phyloP scores from a whole-genome alignment of 2,113 vertebrate genomes.

The Deroptyus accipitrinus region DNA sequence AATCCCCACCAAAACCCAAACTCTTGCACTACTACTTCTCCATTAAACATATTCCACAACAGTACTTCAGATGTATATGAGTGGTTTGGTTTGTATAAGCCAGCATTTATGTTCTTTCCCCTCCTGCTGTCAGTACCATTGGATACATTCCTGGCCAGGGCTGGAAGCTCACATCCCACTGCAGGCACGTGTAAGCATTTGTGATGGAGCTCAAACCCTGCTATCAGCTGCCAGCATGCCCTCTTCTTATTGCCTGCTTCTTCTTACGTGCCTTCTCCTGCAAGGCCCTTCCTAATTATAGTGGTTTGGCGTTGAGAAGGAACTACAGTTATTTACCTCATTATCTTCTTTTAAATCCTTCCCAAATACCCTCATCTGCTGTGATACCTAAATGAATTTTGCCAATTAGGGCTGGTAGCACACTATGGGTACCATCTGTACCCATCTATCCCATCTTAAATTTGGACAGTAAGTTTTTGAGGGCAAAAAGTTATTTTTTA shows the following conservation, averaged over 20 bases:
- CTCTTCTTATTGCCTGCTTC: neutral
- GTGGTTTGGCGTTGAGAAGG: neutral
- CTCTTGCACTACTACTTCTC: neutral
- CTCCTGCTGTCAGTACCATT: neutral
- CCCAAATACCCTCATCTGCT: neutral
- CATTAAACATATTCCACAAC: neutral
- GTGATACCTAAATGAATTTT: neutral
- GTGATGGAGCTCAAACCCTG: neutral
- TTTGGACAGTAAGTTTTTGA: neutral
- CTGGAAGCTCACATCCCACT: neutral
- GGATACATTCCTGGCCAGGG: neutral
- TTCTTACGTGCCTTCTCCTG: neutral
- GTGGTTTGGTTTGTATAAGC: neutral
- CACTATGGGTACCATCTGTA: neutral
- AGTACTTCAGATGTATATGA: fast-evolving
- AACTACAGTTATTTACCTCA: neutral
- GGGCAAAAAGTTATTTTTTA: neutral
- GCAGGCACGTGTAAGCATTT: fast-evolving
- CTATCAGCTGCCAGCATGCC: neutral
- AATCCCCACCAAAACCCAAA: fast-evolving
- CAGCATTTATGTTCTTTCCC: neutral
- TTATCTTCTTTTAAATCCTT: slow-evolving; percentile 9
- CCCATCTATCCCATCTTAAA: neutral
- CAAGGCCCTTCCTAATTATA: neutral
- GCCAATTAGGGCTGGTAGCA: neutral